Percentiles rank a stretch among this genome's conserved stretches.
Evolutionary conservation across 2,888 invertebrate genomes (phyloP).

Genomic region (Aleiodes testaceus): DNA sequence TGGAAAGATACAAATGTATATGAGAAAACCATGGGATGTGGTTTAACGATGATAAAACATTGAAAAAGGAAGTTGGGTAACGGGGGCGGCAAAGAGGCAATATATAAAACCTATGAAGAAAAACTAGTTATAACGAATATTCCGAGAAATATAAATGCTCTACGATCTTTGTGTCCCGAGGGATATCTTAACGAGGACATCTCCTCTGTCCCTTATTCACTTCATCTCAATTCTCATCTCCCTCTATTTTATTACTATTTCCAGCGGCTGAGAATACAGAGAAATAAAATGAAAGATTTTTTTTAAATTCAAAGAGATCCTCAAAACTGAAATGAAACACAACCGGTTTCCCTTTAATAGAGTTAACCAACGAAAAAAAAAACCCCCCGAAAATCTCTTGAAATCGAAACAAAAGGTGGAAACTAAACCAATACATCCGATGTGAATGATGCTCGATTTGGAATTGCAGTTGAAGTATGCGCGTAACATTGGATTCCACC

Average conservation of each 20-base stretch:
- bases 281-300: background rate
- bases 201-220: slow-evolving; percentile 29
- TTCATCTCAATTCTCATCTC: background rate
- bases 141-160: slow-evolving; percentile 18
- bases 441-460: slow-evolving; percentile 46
- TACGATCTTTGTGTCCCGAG: slow-evolving; percentile 17
- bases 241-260: slow-evolving; percentile 22
- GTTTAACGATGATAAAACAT: slow-evolving; percentile 30
- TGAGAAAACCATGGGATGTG: slow-evolving; percentile 21
- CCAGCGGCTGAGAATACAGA: background rate
- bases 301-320: too few relatives aligned
- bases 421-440: slow-evolving; percentile 21
- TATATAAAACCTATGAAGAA: slow-evolving; percentile 25
- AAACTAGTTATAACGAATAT: slow-evolving; percentile 30
- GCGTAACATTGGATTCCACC: slow-evolving; percentile 27
- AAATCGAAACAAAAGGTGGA: too few relatives aligned
- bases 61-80: background rate
- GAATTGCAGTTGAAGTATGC: slow-evolving; percentile 45
- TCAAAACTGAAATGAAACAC: too few relatives aligned
- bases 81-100: slow-evolving; percentile 14
- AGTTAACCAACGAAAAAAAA: too few relatives aligned
- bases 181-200: slow-evolving; percentile 33
- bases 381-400: too few relatives aligned
- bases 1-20: slow-evolving; percentile 1
- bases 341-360: too few relatives aligned